These are phyloP conservation scores for Poecilia gillii DNA, from an alignment of 2,797 vertebrate genomes.

Conservation along the genomic window DNA sequence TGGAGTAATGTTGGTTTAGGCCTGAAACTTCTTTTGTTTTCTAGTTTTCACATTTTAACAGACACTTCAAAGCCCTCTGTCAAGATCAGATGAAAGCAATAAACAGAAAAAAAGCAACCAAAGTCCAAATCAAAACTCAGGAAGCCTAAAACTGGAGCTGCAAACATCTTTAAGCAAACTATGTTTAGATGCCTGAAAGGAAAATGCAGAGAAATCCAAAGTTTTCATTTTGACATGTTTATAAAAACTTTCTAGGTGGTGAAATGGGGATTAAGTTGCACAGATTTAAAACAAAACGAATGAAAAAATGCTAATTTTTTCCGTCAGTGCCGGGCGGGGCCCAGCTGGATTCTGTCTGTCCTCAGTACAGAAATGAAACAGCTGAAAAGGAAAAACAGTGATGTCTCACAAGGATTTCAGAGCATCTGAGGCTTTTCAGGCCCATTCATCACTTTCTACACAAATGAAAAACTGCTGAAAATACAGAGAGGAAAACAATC, in stretches of 20 bases:
- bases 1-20: neutral
- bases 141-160: neutral
- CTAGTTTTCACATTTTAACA: neutral
- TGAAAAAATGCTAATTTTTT: constrained; percentile 45
- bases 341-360: constrained; percentile 57
- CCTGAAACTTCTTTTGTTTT: neutral
- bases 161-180: neutral
- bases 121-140: neutral
- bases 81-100: neutral
- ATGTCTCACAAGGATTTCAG: constrained; percentile 29
- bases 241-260: constrained; percentile 21
- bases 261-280: constrained; percentile 39
- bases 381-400: constrained; percentile 34
- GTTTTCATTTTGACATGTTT: neutral
- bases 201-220: too few species aligned
- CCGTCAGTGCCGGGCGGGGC: constrained; percentile 32
- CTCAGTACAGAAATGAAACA: constrained; percentile 48
- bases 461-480: constrained; percentile 51
- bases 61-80: neutral
- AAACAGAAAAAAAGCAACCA: neutral
- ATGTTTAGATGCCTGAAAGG: neutral
- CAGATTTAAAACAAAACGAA: constrained; percentile 39
- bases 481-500: constrained; percentile 26
- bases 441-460: constrained; percentile 58
- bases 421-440: constrained; percentile 46